Percentiles rank a stretch among this genome's conserved stretches.
Conservation (phyloP, 1,140 invertebrate species). For the Ruditapes philippinarum region DNA sequence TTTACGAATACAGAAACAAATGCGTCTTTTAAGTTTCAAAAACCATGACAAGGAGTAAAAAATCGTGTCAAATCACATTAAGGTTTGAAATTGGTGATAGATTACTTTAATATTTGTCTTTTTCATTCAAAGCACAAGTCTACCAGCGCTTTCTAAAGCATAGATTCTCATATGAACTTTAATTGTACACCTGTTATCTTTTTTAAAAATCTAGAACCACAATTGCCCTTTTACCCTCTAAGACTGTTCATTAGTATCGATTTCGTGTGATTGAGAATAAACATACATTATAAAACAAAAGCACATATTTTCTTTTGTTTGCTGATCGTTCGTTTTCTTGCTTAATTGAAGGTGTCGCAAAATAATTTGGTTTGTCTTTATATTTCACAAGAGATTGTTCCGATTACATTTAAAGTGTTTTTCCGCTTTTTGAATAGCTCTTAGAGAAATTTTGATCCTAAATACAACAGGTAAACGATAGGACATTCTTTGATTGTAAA, state of each 20-base stretch:
- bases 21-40: no score
- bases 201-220: constrained; percentile 22
- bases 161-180: not conserved
- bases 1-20: no score
- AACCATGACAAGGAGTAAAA: no score
- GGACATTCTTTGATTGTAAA: not conserved
- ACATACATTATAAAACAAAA: constrained; percentile 65
- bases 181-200: constrained; percentile 33
- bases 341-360: constrained; percentile 62
- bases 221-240: constrained; percentile 39
- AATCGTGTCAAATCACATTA: constrained; percentile 13
- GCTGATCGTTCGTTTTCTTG: constrained; percentile 58
- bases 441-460: constrained; percentile 22
- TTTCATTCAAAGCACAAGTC: constrained; percentile 14
- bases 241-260: constrained; percentile 34
- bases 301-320: constrained; percentile 66
- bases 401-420: constrained; percentile 47
- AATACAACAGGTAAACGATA: constrained; percentile 38
- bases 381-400: not conserved
- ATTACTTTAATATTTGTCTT: constrained; percentile 40
- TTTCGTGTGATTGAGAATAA: constrained; percentile 38
- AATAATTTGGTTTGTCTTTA: constrained; percentile 6
- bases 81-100: not conserved
- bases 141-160: not conserved
- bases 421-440: constrained; percentile 58